Percentiles rank a stretch among this genome's conserved stretches.
Evolutionary conservation across 2,888 invertebrate species (phyloP).

Genomic region (Trissonchulus sp.): DNA sequence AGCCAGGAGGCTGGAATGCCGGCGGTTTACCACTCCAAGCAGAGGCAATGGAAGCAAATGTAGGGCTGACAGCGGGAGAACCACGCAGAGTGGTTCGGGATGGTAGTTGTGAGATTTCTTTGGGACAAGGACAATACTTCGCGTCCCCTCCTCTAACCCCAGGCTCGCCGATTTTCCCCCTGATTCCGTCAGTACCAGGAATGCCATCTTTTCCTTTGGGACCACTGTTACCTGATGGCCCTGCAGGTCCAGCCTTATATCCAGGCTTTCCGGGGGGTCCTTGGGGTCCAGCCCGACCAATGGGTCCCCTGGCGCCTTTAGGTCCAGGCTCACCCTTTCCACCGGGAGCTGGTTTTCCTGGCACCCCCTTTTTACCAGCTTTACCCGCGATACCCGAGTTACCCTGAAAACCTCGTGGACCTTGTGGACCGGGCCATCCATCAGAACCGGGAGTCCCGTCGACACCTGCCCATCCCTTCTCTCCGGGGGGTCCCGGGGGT

Average conservation of each 20-base stretch:
- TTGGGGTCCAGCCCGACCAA: slow-evolving; percentile 23
- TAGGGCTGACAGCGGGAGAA: neutral
- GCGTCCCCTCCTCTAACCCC: slow-evolving; percentile 24
- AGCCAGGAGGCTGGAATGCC: too few relatives aligned
- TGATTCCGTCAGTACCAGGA: slow-evolving; percentile 22
- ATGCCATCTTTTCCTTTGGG: slow-evolving; percentile 20
- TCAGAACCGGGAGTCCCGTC: slow-evolving; percentile 24
- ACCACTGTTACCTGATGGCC: slow-evolving; percentile 9
- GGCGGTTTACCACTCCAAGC: neutral
- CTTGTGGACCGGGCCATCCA: slow-evolving; percentile 24
- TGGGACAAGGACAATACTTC: slow-evolving; percentile 26
- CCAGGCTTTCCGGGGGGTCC: slow-evolving; percentile 25
- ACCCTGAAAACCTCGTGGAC: slow-evolving; percentile 20
- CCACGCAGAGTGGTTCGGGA: neutral
- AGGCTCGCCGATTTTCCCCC: neutral
- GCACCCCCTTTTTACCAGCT: neutral
- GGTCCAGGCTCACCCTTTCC: slow-evolving; percentile 26
- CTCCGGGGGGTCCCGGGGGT: slow-evolving; percentile 17
- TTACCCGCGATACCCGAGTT: neutral
- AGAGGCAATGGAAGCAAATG: neutral
- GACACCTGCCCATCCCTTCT: slow-evolving; percentile 24
- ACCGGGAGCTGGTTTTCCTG: slow-evolving; percentile 21
- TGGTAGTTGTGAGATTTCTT: slow-evolving; percentile 17
- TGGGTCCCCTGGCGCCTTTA: slow-evolving; percentile 20
- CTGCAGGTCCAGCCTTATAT: slow-evolving; percentile 22